Evolutionary conservation across 2,888 invertebrate species (phyloP).

Genomic region (Dasysyrphus tricinctus): DNA sequence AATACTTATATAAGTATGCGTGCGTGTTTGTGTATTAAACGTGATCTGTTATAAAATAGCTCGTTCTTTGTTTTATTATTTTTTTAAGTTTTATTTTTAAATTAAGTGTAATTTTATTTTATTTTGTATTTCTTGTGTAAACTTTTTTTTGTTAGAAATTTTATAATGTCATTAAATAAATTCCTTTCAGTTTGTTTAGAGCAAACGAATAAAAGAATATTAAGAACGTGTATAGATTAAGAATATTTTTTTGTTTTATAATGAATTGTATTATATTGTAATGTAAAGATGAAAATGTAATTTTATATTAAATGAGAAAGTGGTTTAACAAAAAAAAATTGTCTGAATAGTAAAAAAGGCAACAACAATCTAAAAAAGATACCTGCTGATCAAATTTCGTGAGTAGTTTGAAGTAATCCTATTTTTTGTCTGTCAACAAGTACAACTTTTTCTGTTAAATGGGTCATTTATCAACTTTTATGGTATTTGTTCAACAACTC

Average conservation of each 20-base stretch:
- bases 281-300: slow-evolving; percentile 10
- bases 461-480: too few relatives aligned
- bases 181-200: not conserved
- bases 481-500: too few relatives aligned
- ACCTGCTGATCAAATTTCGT: not conserved
- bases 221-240: not conserved
- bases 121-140: slow-evolving; percentile 17
- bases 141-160: not conserved
- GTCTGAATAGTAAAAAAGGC: not conserved
- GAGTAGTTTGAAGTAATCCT: not conserved
- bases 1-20: slow-evolving; percentile 12
- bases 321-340: not conserved
- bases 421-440: not conserved
- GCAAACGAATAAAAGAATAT: not conserved
- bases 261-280: slow-evolving; percentile 31
- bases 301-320: slow-evolving; percentile 13
- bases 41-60: slow-evolving; percentile 11
- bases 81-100: not conserved
- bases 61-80: slow-evolving; percentile 9
- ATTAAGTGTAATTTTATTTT: slow-evolving; percentile 39
- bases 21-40: slow-evolving; percentile 16
- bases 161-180: not conserved
- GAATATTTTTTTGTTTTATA: not conserved
- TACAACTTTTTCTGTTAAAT: too few relatives aligned
- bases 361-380: not conserved